Evolutionary conservation across 2,113 vertebrate species (phyloP).

Genomic region (Takifugu flavidus): DNA sequence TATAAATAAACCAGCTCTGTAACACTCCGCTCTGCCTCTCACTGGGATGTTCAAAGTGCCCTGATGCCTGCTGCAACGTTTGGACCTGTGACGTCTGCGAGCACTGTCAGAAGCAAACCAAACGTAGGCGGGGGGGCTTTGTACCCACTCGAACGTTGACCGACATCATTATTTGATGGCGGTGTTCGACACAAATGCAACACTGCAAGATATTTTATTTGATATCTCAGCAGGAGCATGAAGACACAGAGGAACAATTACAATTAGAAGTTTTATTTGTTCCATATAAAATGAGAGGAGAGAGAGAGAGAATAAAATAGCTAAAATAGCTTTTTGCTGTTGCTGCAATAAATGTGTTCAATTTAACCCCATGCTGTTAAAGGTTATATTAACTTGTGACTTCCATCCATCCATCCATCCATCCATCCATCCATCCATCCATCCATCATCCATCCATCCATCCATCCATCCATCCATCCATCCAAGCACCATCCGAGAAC

Average conservation of each 20-base stretch:
- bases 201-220: slow-evolving; percentile 5
- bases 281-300: too few species aligned
- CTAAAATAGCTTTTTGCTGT: too few species aligned
- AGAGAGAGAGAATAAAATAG: too few species aligned
- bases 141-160: slow-evolving; percentile 17
- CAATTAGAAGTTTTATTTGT: too few species aligned
- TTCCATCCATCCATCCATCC: too few species aligned
- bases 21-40: slow-evolving; percentile 5
- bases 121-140: background rate
- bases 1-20: slow-evolving; percentile 23
- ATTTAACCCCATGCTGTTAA: too few species aligned
- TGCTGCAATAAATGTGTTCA: too few species aligned
- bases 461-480: too few species aligned
- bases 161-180: slow-evolving; percentile 16
- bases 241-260: background rate
- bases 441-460: too few species aligned
- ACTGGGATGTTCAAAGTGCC: slow-evolving; percentile 12
- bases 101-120: slow-evolving; percentile 4
- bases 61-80: slow-evolving; percentile 1
- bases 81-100: slow-evolving; percentile 14
- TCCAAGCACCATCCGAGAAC: too few species aligned
- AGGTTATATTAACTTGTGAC: too few species aligned
- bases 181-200: slow-evolving; percentile 2
- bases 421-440: too few species aligned
- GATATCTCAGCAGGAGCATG: slow-evolving; percentile 2